A percentile compares a stretch with the other conserved stretches of the same genome.
These are phyloP conservation scores for Lepilemur septentrionalis DNA, from an alignment of 2,797 vertebrate genomes.

Conservation along the genomic window DNA sequence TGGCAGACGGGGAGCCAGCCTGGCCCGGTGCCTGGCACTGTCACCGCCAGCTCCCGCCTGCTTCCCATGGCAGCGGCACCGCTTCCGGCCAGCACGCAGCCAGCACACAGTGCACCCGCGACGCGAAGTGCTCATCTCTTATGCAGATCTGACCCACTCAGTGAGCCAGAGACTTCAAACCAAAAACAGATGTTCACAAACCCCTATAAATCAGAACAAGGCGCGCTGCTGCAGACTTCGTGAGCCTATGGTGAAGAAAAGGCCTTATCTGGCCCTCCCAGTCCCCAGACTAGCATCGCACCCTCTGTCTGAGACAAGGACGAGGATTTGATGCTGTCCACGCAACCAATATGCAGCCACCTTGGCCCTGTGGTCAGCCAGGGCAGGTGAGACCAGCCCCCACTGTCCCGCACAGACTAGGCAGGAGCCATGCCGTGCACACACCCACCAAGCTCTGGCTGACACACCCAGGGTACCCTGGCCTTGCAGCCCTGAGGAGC, in stretches of 20 bases:
- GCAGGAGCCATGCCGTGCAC: background rate
- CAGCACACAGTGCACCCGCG: background rate
- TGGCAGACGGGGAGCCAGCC: background rate
- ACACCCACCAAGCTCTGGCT: accelerated
- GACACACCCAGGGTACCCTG: accelerated
- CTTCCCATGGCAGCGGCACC: background rate
- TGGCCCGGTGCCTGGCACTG: background rate
- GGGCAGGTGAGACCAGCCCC: background rate
- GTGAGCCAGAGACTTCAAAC: background rate
- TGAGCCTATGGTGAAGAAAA: background rate
- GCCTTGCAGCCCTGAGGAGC: accelerated
- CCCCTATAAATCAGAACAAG: background rate
- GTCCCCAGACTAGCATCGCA: background rate
- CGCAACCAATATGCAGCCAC: accelerated
- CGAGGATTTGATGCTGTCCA: background rate
- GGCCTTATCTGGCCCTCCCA: background rate
- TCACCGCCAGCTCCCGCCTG: background rate
- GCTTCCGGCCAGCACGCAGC: background rate
- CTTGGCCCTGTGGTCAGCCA: accelerated
- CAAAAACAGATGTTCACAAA: conserved; percentile 6
- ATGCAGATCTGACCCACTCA: background rate
- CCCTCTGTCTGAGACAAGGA: background rate
- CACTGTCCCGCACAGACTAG: accelerated
- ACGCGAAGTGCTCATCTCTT: background rate
- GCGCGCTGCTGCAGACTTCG: background rate